Evolutionary conservation across 2,113 vertebrate species (phyloP), one percentile per base, ranked within the genome.

Genomic region (Cyanoramphus novaezelandiae): DNA sequence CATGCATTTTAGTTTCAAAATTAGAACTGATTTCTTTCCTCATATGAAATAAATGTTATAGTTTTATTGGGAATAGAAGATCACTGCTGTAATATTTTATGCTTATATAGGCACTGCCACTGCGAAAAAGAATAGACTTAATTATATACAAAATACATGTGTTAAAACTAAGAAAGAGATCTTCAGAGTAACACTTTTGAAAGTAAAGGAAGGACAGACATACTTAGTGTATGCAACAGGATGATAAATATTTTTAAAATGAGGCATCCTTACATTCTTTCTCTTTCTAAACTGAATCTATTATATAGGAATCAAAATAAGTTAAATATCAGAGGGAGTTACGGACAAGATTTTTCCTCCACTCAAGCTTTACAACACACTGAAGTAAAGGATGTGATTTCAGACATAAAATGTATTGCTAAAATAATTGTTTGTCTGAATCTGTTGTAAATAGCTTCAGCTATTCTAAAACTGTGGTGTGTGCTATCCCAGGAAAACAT

Each of bases 111-210:
- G 19, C 57, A 37, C 4, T 50, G 8, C 27, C 62, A 55, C 6
- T 1, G 0, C 24, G 37, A 64, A 28, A 49, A 6, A 50, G 27
- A 27, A 14, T 11, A 47, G 46, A 23, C 50, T 28, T 52, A 55
- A 11, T 39, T 50, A 21, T 12, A 17, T 18, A 21, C 11, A 89
- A 50, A 13, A 52, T 23, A 65, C 0, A 7, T 50, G 0, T 41
- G 19, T 63, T 67, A 67, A 90, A 70, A 62, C 14, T 20, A 14
- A 71, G 14, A 71, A 76, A 50, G 7, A 3, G 3, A 43, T 57
- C 9, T 84, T 13, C 10, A 49, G 17, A 39, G 7, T 62, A 88
- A 62, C 53, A 6, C 9, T 52, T 89, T 64, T 39, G 11, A 24
- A 64, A 85, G 24, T 55, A 68, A 63, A 84, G 20, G 25, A 10